Percentiles rank a stretch among this genome's conserved stretches.
phyloP scores from a whole-genome alignment of 1,140 invertebrate genomes.

The Antheraea mylitta region DNA sequence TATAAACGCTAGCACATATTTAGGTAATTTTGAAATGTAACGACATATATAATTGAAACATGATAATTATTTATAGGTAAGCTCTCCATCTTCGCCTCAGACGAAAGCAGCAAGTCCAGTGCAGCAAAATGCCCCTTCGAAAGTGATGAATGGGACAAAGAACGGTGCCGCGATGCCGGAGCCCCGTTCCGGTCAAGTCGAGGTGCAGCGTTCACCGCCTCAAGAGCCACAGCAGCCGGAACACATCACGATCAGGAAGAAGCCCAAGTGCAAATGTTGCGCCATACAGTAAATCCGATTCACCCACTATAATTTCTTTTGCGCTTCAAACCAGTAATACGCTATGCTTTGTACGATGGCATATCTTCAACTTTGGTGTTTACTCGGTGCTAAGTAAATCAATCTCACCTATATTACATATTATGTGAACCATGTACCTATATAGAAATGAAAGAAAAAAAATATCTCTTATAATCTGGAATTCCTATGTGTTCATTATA shows the following conservation, averaged over 20 bases:
- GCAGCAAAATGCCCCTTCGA: constrained; percentile 53
- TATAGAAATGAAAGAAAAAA: no score
- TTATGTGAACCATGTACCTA: background rate
- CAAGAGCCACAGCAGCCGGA: constrained; percentile 89
- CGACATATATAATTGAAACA: background rate
- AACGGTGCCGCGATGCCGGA: constrained; percentile 58
- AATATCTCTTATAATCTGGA: constrained; percentile 5
- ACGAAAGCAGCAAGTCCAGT: constrained; percentile 55
- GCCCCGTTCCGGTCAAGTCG: constrained; percentile 78
- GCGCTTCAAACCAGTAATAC: constrained; percentile 47
- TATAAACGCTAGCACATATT: no score
- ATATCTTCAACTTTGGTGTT: constrained; percentile 50
- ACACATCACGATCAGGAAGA: constrained; percentile 93
- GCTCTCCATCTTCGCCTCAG: constrained; percentile 58
- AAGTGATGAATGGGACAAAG: constrained; percentile 70
- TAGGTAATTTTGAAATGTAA: no score
- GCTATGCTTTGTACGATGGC: constrained; percentile 41
- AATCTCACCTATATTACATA: background rate
- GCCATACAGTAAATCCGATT: constrained; percentile 86
- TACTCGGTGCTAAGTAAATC: constrained; percentile 58
- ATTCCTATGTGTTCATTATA: constrained; percentile 20
- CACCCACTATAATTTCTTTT: constrained; percentile 4
- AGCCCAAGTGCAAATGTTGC: constrained; percentile 94
- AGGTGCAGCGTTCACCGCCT: constrained; percentile 86
- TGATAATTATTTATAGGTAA: constrained; percentile 48